phyloP scores from a whole-genome alignment of 1,140 invertebrate species.

The Trichomalopsis sarcophagae region DNA sequence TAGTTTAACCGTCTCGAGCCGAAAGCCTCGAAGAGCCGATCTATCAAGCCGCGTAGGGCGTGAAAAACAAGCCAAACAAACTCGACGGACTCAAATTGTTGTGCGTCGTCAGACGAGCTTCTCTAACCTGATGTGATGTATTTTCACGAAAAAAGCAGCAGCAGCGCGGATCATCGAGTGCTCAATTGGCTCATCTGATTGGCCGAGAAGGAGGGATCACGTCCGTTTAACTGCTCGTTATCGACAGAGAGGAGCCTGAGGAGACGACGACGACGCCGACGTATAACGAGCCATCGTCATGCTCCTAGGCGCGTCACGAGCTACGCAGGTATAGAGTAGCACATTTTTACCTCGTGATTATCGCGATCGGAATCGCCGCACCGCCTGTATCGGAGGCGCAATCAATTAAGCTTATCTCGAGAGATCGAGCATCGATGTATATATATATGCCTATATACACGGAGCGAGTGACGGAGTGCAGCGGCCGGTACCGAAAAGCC shows the following conservation, averaged over 20 bases:
- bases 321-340: constrained; percentile 41
- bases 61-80: not conserved
- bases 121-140: not conserved
- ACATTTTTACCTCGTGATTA: not conserved
- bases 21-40: too few relatives aligned
- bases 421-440: not conserved
- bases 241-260: constrained; percentile 10
- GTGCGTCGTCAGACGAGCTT: not conserved
- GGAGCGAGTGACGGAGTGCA: not conserved
- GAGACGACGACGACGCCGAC: not conserved
- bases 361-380: not conserved
- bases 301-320: constrained; percentile 39
- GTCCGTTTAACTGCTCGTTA: constrained; percentile 34
- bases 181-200: not conserved
- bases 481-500: not conserved
- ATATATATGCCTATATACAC: not conserved
- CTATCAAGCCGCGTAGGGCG: not conserved
- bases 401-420: not conserved
- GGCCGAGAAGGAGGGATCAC: constrained; percentile 9
- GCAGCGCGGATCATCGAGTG: not conserved
- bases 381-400: too few relatives aligned
- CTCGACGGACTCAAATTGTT: not conserved
- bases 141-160: not conserved
- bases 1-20: too few relatives aligned
- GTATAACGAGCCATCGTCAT: constrained; percentile 46